phyloP scores from a whole-genome alignment of 2,888 invertebrate genomes.

The Ectobius pallidus region DNA sequence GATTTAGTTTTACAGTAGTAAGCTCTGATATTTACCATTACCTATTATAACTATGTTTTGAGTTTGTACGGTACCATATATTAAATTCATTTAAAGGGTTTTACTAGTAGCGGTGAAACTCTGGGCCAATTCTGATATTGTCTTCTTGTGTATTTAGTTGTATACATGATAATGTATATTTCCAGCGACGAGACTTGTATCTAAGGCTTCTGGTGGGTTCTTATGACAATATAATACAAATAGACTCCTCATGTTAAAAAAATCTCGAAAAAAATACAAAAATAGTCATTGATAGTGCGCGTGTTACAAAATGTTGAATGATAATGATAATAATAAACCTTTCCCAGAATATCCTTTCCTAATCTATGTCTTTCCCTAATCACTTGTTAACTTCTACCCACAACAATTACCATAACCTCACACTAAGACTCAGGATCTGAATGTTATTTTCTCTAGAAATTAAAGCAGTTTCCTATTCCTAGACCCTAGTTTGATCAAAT shows the following conservation, averaged over 20 bases:
- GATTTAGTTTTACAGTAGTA: no score
- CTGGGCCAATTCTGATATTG: no score
- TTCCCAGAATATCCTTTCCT: background rate
- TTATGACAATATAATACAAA: slow-evolving; percentile 40
- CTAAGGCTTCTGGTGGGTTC: slow-evolving; percentile 36
- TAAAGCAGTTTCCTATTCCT: slow-evolving; percentile 10
- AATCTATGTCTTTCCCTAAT: background rate
- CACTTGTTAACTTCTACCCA: background rate
- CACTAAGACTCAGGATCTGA: slow-evolving; percentile 33
- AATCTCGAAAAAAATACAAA: slow-evolving; percentile 26
- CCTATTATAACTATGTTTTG: no score
- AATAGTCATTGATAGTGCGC: slow-evolving; percentile 20
- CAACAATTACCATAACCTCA: background rate
- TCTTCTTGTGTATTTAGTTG: no score
- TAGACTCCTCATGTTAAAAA: slow-evolving; percentile 34
- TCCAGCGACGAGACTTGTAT: slow-evolving; percentile 11
- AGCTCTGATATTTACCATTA: no score
- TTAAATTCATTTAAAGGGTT: no score
- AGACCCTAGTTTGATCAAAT: slow-evolving; percentile 2
- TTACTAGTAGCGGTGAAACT: no score
- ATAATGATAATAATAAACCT: slow-evolving; percentile 18
- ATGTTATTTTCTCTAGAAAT: background rate
- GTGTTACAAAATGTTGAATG: slow-evolving; percentile 22
- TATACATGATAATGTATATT: background rate
- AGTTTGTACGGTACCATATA: no score